Conservation (phyloP, 2,888 invertebrate genomes). For the Microctonus brassicae region DNA sequence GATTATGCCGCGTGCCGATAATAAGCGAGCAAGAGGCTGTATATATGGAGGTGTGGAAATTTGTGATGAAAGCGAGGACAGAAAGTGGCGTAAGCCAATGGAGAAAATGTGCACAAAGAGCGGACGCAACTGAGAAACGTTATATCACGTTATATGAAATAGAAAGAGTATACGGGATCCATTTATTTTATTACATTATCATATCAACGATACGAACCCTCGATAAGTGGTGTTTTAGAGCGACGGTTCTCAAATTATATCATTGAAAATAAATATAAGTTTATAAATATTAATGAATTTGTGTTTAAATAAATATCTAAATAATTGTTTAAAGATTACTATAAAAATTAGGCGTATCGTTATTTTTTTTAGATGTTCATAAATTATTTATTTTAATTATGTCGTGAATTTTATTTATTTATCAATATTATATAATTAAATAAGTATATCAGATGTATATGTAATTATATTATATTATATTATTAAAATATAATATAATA, state of each 20-base stretch:
- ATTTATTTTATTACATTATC: slow-evolving; percentile 71
- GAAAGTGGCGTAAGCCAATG: slow-evolving; percentile 23
- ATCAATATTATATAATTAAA: no score
- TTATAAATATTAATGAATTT: slow-evolving; percentile 4
- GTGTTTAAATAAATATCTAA: not conserved
- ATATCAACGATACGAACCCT: slow-evolving; percentile 65
- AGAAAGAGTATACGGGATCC: slow-evolving; percentile 58
- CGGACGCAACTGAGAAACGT: slow-evolving; percentile 21
- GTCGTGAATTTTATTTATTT: no score
- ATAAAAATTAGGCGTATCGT: no score
- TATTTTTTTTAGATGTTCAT: no score
- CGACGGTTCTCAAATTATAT: slow-evolving; percentile 62
- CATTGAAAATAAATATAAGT: slow-evolving; percentile 9
- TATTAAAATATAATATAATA: no score
- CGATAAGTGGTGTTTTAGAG: slow-evolving; percentile 67
- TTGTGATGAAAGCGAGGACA: slow-evolving; percentile 5
- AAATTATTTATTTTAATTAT: no score
- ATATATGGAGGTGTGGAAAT: slow-evolving; percentile 16
- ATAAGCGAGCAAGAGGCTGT: slow-evolving; percentile 26
- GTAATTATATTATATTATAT: no score
- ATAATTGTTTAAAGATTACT: not conserved
- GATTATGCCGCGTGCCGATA: not conserved
- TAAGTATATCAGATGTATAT: no score
- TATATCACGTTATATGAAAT: slow-evolving; percentile 39
- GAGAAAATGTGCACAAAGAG: slow-evolving; percentile 17